phyloP scores from a whole-genome alignment of 2,888 invertebrate species.

The Adelognathus sp. region DNA sequence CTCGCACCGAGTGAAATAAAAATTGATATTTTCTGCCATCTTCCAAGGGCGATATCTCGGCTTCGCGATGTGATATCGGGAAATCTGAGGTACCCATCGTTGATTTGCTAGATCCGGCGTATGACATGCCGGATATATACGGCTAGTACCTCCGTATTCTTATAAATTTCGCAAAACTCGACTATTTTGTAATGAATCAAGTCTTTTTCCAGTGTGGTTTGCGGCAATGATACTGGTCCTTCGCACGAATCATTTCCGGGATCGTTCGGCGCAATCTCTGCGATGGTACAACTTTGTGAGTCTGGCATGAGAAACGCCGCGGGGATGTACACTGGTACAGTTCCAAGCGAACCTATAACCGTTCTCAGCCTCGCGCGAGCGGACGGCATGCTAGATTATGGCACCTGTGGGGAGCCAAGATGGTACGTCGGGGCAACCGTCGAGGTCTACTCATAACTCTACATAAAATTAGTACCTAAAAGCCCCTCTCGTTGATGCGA shows the following conservation, averaged over 20 bases:
- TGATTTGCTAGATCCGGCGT: too few relatives aligned
- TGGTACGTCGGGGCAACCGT: slow-evolving; percentile 71
- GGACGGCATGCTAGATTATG: slow-evolving; percentile 68
- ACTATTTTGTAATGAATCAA: background rate
- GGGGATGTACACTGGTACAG: slow-evolving; percentile 28
- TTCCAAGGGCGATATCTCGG: too few relatives aligned
- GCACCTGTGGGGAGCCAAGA: slow-evolving; percentile 74
- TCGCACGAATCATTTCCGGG: slow-evolving; percentile 51
- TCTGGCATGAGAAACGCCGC: slow-evolving; percentile 16
- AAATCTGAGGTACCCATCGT: too few relatives aligned
- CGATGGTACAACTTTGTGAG: slow-evolving; percentile 36
- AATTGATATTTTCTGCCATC: too few relatives aligned
- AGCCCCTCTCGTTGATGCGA: slow-evolving; percentile 68
- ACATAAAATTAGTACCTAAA: slow-evolving; percentile 81
- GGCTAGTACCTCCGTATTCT: too few relatives aligned
- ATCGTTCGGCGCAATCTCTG: slow-evolving; percentile 26
- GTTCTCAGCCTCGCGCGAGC: slow-evolving; percentile 43
- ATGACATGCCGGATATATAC: too few relatives aligned
- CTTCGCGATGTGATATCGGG: too few relatives aligned
- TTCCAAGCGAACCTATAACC: slow-evolving; percentile 19
- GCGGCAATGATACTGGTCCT: slow-evolving; percentile 21
- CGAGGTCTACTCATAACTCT: slow-evolving; percentile 74
- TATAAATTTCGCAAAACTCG: background rate
- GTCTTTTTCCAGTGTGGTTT: background rate
- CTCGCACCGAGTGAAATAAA: too few relatives aligned